Evolutionary conservation across 2,113 vertebrate genomes (phyloP).

Genomic region (Petaurus breviceps): DNA sequence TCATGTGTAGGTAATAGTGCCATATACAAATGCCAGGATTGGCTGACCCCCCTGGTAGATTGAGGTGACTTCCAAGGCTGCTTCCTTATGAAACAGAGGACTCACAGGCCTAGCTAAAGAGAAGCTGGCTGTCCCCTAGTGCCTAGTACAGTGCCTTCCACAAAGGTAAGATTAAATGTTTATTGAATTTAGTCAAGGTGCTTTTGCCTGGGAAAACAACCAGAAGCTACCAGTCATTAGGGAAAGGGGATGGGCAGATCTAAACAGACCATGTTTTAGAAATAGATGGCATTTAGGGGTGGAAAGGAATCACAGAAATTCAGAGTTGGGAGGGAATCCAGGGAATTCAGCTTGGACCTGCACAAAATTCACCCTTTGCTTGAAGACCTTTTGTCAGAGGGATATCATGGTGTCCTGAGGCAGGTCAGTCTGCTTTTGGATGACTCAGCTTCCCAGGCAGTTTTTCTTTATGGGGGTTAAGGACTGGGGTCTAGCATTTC

Average conservation of each 20-base stretch:
- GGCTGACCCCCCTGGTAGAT: neutral
- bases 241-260: neutral
- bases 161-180: neutral
- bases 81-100: neutral
- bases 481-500: neutral
- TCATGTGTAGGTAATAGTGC: neutral
- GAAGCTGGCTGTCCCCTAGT: neutral
- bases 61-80: neutral
- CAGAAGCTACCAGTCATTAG: neutral
- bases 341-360: neutral
- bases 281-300: neutral
- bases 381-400: neutral
- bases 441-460: neutral
- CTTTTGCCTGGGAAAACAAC: neutral
- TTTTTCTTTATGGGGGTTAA: neutral
- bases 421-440: neutral
- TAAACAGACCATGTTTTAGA: neutral
- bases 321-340: neutral
- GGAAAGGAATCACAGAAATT: neutral
- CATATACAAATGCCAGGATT: neutral
- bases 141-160: neutral
- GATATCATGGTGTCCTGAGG: neutral
- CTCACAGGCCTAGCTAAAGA: neutral
- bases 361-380: neutral
- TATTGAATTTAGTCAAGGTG: neutral